These are phyloP conservation scores for Gymnothorax reevesii DNA, from an alignment of 2,797 vertebrate genomes.

Conservation along the genomic window DNA sequence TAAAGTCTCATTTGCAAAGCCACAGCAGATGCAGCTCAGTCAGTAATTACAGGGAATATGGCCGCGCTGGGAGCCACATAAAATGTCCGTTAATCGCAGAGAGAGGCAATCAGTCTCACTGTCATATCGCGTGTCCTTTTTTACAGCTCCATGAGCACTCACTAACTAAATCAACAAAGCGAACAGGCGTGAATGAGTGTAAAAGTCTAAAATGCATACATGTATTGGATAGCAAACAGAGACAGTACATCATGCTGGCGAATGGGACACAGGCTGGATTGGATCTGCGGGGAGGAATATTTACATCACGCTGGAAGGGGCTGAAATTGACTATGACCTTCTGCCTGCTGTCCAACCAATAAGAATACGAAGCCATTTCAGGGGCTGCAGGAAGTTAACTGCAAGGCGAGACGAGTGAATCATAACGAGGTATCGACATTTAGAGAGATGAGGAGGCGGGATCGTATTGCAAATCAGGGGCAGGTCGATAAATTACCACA, in stretches of 20 bases:
- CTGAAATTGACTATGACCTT: conserved; percentile 49
- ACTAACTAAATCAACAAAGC: neutral
- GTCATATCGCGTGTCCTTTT: neutral
- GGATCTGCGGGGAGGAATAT: conserved; percentile 34
- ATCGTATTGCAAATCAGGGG: conserved; percentile 31
- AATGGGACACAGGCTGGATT: conserved; percentile 45
- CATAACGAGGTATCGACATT: conserved; percentile 66
- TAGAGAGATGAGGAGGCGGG: conserved; percentile 31
- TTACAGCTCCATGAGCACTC: neutral
- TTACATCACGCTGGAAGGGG: conserved; percentile 25
- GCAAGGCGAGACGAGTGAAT: conserved; percentile 2
- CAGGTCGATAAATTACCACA: conserved; percentile 41
- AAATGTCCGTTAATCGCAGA: neutral
- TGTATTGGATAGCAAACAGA: neutral
- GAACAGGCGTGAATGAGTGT: neutral
- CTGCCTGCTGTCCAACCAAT: neutral
- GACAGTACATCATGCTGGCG: conserved; percentile 38
- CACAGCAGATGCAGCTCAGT: neutral
- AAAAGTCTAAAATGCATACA: neutral
- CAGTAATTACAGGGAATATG: neutral
- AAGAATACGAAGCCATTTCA: neutral
- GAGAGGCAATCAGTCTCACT: neutral
- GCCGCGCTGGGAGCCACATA: neutral
- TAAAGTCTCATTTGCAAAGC: neutral
- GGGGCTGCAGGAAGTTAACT: neutral